Percentiles rank a stretch among this genome's conserved stretches.
Evolutionary conservation across 2,113 vertebrate species (phyloP).

Genomic region (Clarias magur): DNA sequence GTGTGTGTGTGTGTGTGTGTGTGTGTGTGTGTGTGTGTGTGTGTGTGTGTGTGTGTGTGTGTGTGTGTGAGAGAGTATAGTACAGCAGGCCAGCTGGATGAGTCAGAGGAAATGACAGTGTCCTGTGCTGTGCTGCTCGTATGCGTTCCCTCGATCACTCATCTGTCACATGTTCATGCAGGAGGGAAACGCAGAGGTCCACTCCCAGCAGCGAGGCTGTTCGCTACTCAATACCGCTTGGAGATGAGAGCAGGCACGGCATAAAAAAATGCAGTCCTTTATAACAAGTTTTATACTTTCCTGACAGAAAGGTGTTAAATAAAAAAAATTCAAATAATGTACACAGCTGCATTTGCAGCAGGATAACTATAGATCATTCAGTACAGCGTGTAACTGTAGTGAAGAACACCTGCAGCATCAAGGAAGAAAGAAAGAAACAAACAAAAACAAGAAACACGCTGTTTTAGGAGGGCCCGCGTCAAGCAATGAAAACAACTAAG

Average conservation of each 20-base stretch:
- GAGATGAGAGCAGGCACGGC: constrained; percentile 17
- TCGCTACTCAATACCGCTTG: background rate
- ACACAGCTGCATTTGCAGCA: background rate
- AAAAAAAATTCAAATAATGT: background rate
- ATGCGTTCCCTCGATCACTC: background rate
- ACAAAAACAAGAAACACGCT: constrained; percentile 37
- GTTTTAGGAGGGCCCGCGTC: background rate
- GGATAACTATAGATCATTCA: constrained; percentile 16
- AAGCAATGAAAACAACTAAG: no score
- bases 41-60: background rate
- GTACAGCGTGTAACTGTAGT: background rate
- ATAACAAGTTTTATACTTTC: background rate
- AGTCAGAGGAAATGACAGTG: background rate
- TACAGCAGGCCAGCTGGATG: background rate
- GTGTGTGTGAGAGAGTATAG: background rate
- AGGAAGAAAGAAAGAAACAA: background rate
- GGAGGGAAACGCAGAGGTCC: background rate
- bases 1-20: background rate
- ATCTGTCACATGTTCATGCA: background rate
- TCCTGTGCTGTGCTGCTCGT: no score
- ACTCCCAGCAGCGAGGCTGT: background rate
- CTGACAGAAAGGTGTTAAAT: background rate
- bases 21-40: background rate
- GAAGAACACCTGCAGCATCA: background rate
- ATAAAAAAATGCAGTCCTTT: constrained; percentile 26